phyloP scores from a whole-genome alignment of 2,888 invertebrate species.

The Eupeodes latifasciatus region DNA sequence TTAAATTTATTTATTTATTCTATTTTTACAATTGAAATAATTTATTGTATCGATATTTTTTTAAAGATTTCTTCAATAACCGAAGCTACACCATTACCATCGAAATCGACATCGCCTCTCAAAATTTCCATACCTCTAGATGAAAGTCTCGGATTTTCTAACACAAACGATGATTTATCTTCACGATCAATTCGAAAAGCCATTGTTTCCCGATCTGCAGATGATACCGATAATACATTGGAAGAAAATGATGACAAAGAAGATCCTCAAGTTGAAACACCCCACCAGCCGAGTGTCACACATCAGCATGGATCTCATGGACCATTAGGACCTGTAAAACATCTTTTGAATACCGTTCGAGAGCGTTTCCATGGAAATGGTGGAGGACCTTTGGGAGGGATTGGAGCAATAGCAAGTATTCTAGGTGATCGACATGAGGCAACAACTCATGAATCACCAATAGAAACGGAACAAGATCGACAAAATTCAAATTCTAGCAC shows the following conservation, averaged over 20 bases:
- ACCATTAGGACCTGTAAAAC: slow-evolving; percentile 81
- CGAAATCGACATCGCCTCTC: slow-evolving; percentile 9
- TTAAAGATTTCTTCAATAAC: slow-evolving; percentile 64
- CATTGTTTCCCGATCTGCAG: slow-evolving; percentile 57
- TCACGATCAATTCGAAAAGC: slow-evolving; percentile 7
- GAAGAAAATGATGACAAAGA: slow-evolving; percentile 52
- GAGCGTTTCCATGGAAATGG: slow-evolving; percentile 78
- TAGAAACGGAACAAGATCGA: slow-evolving; percentile 79
- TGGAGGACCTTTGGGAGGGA: slow-evolving; percentile 40
- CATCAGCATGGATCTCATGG: slow-evolving; percentile 68
- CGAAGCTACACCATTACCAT: slow-evolving; percentile 53
- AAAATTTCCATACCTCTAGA: slow-evolving; percentile 31
- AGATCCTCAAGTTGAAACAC: slow-evolving; percentile 43
- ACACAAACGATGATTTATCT: neutral
- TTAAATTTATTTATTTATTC: too few species aligned
- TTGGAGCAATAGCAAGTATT: slow-evolving; percentile 36
- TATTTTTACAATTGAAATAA: neutral
- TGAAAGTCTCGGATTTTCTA: slow-evolving; percentile 28
- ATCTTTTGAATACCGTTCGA: slow-evolving; percentile 81
- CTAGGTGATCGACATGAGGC: slow-evolving; percentile 51
- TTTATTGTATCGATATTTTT: neutral
- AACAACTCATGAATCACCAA: slow-evolving; percentile 54
- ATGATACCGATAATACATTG: slow-evolving; percentile 55
- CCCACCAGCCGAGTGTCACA: neutral
- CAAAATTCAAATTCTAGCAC: slow-evolving; percentile 80